Evolutionary conservation across 2,888 invertebrate species (phyloP), one percentile per base, ranked within the genome.

Genomic region (Ophraella communa): DNA sequence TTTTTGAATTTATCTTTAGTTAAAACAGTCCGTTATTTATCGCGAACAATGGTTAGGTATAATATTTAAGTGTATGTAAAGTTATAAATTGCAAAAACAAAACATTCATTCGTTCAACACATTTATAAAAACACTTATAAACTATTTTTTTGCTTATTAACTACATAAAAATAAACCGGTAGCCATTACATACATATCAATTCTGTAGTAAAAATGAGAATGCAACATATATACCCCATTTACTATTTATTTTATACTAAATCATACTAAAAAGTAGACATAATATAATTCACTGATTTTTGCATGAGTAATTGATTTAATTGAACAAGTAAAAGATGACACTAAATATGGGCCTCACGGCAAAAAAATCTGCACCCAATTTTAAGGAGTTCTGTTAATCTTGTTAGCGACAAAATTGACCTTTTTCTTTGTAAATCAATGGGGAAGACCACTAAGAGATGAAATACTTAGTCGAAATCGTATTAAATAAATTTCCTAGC

Each of bases 91-190:
- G 54, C 44, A 47, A 56, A 69, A 71, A 71, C 72, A 60, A 64
- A 57, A 71, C 51, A 51, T 59, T 65, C 70, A 65, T 70, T 70
- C 71, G 64, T 65, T 63, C 66, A 71, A 73, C 70, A 68, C 68
- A 71, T 68, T 68, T 67, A 67, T 68, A 70, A 71, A 68, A 72
- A 73, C 71, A 71, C 71, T 71, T 71, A 71, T 60, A 61, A 66
- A 24, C 68, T 73, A 71, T 53, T 62, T 67, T 39, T 51, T 68
- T 66, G 57, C 58, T 62, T 62, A 62, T 49, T 20, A 35, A 49
- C 47, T 65, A 62, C 20, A 52, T 17, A 35, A 44, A 45, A 62
- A 53, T 45, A 58, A 58, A 54, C 30, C 39, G 53, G 11, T 59
- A 42, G 64, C 55, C 45, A 61, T 35, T 58, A 27, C 53, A 35